Evolutionary conservation across 2,888 invertebrate species (phyloP).

Genomic region (Dioctria linearis): DNA sequence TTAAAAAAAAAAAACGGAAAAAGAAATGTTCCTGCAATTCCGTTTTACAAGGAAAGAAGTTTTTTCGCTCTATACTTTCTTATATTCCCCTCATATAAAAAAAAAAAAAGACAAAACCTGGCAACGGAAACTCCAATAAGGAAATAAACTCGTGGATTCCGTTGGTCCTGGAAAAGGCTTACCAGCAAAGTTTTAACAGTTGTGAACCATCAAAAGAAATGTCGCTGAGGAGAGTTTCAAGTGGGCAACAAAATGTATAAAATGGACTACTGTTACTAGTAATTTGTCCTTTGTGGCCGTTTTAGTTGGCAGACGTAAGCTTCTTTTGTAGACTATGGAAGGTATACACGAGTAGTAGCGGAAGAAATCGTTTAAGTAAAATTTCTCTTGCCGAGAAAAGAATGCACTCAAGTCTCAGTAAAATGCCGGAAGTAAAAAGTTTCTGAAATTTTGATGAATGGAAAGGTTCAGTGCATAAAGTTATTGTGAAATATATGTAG

Average conservation of each 20-base stretch:
- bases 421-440: constrained; percentile 4
- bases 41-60: constrained; percentile 8
- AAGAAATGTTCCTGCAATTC: constrained; percentile 24
- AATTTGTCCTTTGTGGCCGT: constrained; percentile 48
- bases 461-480: constrained; percentile 1
- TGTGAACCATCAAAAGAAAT: constrained; percentile 38
- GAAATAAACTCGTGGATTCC: constrained; percentile 23
- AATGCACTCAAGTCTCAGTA: background rate
- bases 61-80: constrained; percentile 1
- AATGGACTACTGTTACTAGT: constrained; percentile 34
- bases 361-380: constrained; percentile 33
- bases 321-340: background rate
- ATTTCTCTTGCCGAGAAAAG: background rate
- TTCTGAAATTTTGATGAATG: constrained; percentile 33
- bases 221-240: constrained; percentile 28
- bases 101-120: constrained; percentile 34
- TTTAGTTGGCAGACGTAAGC: constrained; percentile 31
- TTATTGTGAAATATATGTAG: background rate
- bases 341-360: background rate
- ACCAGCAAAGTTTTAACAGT: constrained; percentile 40
- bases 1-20: background rate
- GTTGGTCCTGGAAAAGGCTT: constrained; percentile 29
- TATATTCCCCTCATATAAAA: background rate
- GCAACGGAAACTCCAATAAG: constrained; percentile 38
- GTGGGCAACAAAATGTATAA: constrained; percentile 37